phyloP scores from a whole-genome alignment of 2,113 vertebrate species.

The Spilogale gracilis region DNA sequence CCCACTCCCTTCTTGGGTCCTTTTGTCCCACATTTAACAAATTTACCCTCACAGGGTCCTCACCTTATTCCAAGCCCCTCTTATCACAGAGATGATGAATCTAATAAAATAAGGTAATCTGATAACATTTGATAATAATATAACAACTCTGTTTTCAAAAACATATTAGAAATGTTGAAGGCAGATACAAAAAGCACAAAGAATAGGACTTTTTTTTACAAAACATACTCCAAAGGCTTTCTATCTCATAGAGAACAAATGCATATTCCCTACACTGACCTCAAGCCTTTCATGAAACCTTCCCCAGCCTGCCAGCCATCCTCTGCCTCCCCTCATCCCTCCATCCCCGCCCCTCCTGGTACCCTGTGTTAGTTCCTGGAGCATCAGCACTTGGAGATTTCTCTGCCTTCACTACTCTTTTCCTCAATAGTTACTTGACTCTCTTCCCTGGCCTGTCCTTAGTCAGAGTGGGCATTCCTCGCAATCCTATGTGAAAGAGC shows the following conservation, averaged over 20 bases:
- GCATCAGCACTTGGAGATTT: fast-evolving
- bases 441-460: not conserved
- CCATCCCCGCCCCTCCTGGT: too few species aligned
- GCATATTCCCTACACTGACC: too few species aligned
- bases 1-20: not conserved
- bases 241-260: not conserved
- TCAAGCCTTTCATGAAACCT: fast-evolving
- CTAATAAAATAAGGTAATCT: not conserved
- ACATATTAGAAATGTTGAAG: not conserved
- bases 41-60: not conserved
- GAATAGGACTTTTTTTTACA: not conserved
- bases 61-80: not conserved
- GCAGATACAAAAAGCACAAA: not conserved
- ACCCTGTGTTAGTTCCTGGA: not conserved
- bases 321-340: not conserved
- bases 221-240: not conserved
- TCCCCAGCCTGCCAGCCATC: too few species aligned
- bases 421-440: not conserved
- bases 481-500: not conserved
- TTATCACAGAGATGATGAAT: not conserved
- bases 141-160: not conserved
- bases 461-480: not conserved
- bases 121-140: not conserved
- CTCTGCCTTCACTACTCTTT: not conserved
- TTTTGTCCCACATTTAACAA: not conserved